A percentile compares a stretch with the other conserved stretches of the same genome.
phyloP scores from a whole-genome alignment of 2,113 vertebrate species.

The Nibea albiflora region DNA sequence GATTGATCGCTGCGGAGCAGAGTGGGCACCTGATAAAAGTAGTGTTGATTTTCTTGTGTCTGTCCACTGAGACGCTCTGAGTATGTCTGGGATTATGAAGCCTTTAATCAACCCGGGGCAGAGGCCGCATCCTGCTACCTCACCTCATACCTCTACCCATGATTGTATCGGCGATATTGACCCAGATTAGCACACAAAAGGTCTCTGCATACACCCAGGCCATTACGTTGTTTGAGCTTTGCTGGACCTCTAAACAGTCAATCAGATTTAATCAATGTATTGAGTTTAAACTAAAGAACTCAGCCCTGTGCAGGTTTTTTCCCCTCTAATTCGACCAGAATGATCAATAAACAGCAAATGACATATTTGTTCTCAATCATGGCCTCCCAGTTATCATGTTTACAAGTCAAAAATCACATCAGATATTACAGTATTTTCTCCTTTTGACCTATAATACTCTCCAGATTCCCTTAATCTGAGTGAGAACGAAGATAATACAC shows the following conservation, averaged over 20 bases:
- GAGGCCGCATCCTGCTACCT: conserved; percentile 7
- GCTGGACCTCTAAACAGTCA: neutral
- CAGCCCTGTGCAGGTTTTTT: neutral
- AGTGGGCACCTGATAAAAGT: conserved; percentile 41
- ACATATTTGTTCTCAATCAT: neutral
- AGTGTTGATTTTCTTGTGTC: conserved; percentile 15
- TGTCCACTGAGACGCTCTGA: conserved; percentile 39
- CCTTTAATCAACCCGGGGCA: conserved; percentile 56
- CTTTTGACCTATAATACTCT: neutral
- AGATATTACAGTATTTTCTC: neutral
- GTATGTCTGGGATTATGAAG: conserved; percentile 23
- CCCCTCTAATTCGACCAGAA: neutral
- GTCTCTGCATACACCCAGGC: conserved; percentile 12
- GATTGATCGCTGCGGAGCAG: conserved; percentile 33
- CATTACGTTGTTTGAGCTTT: conserved; percentile 43
- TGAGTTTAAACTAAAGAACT: conserved; percentile 2
- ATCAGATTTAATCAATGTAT: conserved; percentile 30
- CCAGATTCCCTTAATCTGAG: neutral
- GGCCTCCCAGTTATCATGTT: neutral
- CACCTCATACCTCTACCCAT: neutral
- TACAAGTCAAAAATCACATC: neutral
- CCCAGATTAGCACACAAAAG: conserved; percentile 31
- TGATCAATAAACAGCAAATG: neutral
- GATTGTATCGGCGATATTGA: conserved; percentile 55
- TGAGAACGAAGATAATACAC: neutral